phyloP scores from a whole-genome alignment of 2,888 invertebrate genomes.

The Polydrusus tereticollis region DNA sequence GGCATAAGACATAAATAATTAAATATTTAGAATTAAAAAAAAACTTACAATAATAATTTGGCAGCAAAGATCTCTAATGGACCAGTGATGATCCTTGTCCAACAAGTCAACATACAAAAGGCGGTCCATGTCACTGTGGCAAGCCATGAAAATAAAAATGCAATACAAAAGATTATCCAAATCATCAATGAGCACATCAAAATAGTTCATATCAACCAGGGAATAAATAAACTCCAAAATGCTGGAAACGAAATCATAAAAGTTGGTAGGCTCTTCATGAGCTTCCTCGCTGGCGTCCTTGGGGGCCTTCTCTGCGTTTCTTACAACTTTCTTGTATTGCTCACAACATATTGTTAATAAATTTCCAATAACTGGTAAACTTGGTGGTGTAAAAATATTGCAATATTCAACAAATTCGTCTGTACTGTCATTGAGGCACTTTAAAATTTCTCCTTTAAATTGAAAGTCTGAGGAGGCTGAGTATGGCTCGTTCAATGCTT shows the following conservation, averaged over 20 bases:
- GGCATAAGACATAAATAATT: no score
- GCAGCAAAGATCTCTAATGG: constrained; percentile 41
- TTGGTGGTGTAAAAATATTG: constrained; percentile 28
- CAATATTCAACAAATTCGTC: constrained; percentile 26
- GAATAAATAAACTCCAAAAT: constrained; percentile 51
- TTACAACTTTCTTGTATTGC: constrained; percentile 52
- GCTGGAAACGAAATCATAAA: constrained; percentile 48
- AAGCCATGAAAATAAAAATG: constrained; percentile 53
- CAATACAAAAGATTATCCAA: constrained; percentile 54
- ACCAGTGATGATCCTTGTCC: constrained; percentile 46
- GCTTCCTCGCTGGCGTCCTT: constrained; percentile 48
- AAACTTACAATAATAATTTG: constrained; percentile 51
- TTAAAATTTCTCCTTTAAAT: constrained; percentile 53
- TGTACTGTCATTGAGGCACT: constrained; percentile 35
- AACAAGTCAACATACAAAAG: constrained; percentile 47
- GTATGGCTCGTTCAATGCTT: constrained; percentile 51
- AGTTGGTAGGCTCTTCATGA: constrained; percentile 50
- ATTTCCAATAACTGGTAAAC: constrained; percentile 54
- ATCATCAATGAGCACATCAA: constrained; percentile 51
- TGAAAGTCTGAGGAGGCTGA: constrained; percentile 51
- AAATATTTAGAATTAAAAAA: no score
- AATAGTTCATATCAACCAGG: constrained; percentile 51
- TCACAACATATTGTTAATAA: constrained; percentile 53
- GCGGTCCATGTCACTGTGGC: constrained; percentile 49
- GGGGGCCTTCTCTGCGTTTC: constrained; percentile 44